Evolutionary conservation across 2,113 vertebrate species (phyloP).

Genomic region (Osmerus mordax): DNA sequence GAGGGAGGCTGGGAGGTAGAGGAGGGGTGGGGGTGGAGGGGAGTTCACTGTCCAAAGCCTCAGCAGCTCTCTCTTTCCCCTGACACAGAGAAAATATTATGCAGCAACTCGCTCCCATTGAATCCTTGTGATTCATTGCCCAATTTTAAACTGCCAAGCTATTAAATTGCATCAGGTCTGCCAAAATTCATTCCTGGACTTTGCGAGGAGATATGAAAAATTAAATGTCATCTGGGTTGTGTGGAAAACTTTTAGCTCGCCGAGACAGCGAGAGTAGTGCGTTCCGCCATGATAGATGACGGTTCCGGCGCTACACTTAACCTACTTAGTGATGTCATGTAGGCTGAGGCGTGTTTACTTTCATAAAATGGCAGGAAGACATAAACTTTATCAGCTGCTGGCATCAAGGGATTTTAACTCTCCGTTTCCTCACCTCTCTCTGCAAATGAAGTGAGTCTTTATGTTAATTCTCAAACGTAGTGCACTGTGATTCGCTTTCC

Average conservation of each 20-base stretch:
- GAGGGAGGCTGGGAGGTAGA: conserved; percentile 37
- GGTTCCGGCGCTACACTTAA: conserved; percentile 96
- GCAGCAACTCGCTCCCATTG: conserved; percentile 96
- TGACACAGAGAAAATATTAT: conserved; percentile 98
- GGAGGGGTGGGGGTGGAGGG: conserved; percentile 38
- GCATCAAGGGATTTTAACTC: conserved; percentile 83
- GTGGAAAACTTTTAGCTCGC: conserved; percentile 99
- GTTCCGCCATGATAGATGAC: conserved; percentile 99
- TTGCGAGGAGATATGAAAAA: conserved; percentile 99
- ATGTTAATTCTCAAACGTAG: conserved; percentile 86
- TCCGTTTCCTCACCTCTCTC: conserved; percentile 1
- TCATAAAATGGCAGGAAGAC: conserved; percentile 97
- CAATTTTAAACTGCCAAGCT: conserved; percentile 99
- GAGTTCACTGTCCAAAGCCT: conserved; percentile 83
- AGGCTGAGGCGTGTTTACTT: conserved; percentile 96
- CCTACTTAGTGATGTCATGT: conserved; percentile 99
- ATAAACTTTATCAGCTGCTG: conserved; percentile 97
- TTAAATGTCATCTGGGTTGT: conserved; percentile 99
- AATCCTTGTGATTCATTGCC: conserved; percentile 99
- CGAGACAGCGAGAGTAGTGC: conserved; percentile 87
- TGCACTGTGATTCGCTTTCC: conserved; percentile 72
- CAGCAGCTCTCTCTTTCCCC: conserved; percentile 83
- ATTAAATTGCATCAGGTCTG: conserved; percentile 99
- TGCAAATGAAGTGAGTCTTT: conserved; percentile 87
- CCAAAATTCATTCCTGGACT: conserved; percentile 99